Evolutionary conservation across 2,888 invertebrate species (phyloP), one percentile per base, ranked within the genome.

Genomic region (Gastracanthus pulcherrimus): DNA sequence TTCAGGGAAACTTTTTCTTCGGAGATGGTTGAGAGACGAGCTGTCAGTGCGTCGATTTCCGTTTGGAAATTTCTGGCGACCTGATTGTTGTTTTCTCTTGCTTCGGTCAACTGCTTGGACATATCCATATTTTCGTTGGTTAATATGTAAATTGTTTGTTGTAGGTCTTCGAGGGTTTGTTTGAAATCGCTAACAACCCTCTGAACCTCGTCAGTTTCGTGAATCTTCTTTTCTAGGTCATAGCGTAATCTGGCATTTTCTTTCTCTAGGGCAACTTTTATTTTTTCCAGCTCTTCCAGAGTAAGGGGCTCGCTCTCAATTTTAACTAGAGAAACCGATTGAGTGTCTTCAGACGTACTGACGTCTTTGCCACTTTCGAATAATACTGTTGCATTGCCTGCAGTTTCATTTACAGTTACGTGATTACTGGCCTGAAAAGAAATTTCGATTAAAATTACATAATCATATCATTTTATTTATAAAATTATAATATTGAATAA

Each of bases 91-190:
- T 81, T 83, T 26, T 86, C 84, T 51, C 85, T 87, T 26, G 89
- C 87, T 1, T 80, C 77, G 1, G 78, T 84, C 19, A 91, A 85
- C 82, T 88, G 88, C 16, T 69, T 86, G 3, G 87, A 83, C 72
- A 90, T 80, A 11, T 89, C 88, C 64, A 86, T 86, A 81, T 91
- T 91, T 81, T 91, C 91, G 2, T 82, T 86, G 1, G 86, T 90
- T 19, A 91, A 81, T 16, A 86, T 58, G 64, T 82, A 80, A 70
- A 91, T 84, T 0, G 89, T 89, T 75, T 88, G 77, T 29, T 89
- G 83, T 11, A 91, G 83, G 23, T 85, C 85, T 58, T 87, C 85
- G 31, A 90, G 87, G 26, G 85, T 87, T 13, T 84, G 75, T 80
- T 87, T 90, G n/a, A 91, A 84, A 6, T 87, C 87, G 16, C 76